Percentiles rank a stretch among this genome's conserved stretches.
These are phyloP conservation scores for Melopsittacus undulatus DNA, from an alignment of 2,797 vertebrate genomes.

Conservation along the genomic window DNA sequence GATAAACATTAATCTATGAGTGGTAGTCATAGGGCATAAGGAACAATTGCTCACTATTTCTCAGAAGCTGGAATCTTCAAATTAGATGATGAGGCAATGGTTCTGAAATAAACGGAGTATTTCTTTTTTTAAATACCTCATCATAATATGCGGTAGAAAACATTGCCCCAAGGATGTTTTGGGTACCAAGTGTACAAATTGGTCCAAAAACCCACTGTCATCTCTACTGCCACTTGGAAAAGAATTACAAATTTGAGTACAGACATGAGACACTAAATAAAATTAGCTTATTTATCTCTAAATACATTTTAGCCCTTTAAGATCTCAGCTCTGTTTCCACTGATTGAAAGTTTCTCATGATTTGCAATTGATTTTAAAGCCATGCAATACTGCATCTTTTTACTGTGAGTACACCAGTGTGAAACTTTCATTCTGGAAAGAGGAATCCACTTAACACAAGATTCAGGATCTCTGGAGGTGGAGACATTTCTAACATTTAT, in stretches of 20 bases:
- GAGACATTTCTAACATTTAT: not conserved
- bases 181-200: not conserved
- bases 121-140: not conserved
- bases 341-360: not conserved
- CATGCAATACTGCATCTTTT: not conserved
- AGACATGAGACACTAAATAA: not conserved
- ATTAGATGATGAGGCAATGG: not conserved
- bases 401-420: accelerated
- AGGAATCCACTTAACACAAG: not conserved
- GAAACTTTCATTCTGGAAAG: not conserved
- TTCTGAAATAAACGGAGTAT: not conserved
- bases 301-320: not conserved
- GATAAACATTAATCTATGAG: not conserved
- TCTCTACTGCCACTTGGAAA: not conserved
- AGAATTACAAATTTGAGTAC: not conserved
- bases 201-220: not conserved
- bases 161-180: not conserved
- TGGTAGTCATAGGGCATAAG: not conserved
- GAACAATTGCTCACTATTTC: not conserved
- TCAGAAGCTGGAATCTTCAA: not conserved
- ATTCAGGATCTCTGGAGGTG: not conserved
- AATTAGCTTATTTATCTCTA: not conserved
- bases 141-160: not conserved
- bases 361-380: not conserved
- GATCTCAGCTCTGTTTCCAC: not conserved